A percentile compares a stretch with the other conserved stretches of the same genome.
These are phyloP conservation scores for Tenthredo amoena DNA, from an alignment of 2,888 invertebrate species.

Conservation along the genomic window DNA sequence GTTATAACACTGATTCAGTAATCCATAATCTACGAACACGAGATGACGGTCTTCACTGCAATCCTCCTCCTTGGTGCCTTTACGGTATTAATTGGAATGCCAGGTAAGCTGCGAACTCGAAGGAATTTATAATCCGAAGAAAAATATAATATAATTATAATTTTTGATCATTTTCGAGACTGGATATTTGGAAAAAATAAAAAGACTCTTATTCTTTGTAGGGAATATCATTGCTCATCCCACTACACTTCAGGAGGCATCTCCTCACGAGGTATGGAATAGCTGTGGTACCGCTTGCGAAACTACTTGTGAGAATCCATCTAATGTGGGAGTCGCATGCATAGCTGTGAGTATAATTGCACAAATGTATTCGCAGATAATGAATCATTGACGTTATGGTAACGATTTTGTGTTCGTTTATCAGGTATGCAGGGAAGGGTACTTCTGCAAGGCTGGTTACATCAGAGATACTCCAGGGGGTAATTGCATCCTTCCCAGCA, in stretches of 20 bases:
- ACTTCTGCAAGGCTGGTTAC: neutral
- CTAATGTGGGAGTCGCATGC: neutral
- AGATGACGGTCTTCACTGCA: neutral
- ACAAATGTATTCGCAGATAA: neutral
- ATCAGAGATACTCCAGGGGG: neutral
- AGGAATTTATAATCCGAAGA: too few relatives aligned
- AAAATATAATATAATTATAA: too few relatives aligned
- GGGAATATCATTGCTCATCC: neutral
- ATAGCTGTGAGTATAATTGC: neutral
- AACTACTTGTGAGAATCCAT: neutral
- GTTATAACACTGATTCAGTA: neutral
- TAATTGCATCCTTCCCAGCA: neutral
- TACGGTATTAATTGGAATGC: neutral
- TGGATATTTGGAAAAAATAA: neutral
- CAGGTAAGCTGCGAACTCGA: neutral
- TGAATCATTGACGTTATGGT: neutral
- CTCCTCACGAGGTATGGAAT: neutral
- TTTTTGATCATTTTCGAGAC: neutral
- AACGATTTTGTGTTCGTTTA: neutral
- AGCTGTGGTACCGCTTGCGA: neutral
- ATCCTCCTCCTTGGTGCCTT: neutral
- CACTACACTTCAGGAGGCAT: neutral
- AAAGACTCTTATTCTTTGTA: neutral
- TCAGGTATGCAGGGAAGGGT: neutral
- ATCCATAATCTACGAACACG: neutral